phyloP scores from a whole-genome alignment of 2,888 invertebrate genomes.

The Sarcophaga rosellei region DNA sequence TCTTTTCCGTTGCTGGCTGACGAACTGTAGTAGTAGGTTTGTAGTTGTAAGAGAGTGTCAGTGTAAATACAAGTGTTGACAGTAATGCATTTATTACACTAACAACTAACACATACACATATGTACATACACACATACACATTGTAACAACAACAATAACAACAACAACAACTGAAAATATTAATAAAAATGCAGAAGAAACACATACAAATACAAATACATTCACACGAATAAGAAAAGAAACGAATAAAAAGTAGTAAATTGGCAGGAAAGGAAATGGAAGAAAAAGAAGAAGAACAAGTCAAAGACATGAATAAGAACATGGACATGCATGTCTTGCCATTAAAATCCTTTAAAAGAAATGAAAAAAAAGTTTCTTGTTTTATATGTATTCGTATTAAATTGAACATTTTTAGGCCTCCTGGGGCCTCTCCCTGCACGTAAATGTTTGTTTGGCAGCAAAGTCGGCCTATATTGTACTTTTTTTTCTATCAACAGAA shows the following conservation, averaged over 20 bases:
- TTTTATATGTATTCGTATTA: neutral
- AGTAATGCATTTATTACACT: slow-evolving; percentile 68
- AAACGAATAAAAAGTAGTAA: no score
- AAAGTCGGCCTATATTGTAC: neutral
- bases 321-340: slow-evolving; percentile 56
- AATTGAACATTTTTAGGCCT: neutral
- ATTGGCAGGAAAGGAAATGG: no score
- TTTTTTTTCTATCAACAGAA: neutral
- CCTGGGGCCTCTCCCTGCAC: neutral
- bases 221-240: no score
- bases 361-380: neutral
- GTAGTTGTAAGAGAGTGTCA: slow-evolving; percentile 31
- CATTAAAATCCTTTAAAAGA: neutral
- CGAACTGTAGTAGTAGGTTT: slow-evolving; percentile 34
- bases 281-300: neutral
- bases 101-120: slow-evolving; percentile 2
- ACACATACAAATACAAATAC: neutral
- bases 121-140: neutral
- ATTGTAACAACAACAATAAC: slow-evolving; percentile 6
- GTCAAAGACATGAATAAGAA: slow-evolving; percentile 4
- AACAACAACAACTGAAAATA: slow-evolving; percentile 27
- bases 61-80: slow-evolving; percentile 57
- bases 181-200: neutral
- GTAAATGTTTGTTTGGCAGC: neutral
- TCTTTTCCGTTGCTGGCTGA: slow-evolving; percentile 39